These are phyloP conservation scores for Zaprionus gabonicus DNA, from an alignment of 1,140 invertebrate genomes.

Conservation along the genomic window DNA sequence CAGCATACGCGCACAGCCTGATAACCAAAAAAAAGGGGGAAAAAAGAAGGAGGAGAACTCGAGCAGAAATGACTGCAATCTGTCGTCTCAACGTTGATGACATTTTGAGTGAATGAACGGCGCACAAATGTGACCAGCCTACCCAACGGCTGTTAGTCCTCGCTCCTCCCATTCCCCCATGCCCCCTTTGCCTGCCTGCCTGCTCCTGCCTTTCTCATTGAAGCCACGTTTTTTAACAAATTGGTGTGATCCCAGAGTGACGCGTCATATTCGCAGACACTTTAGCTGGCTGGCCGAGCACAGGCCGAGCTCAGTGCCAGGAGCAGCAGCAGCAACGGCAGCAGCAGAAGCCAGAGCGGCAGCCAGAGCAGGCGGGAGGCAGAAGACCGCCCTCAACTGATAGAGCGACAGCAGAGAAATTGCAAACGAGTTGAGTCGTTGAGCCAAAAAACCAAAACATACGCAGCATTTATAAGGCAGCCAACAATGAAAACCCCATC, in stretches of 20 bases:
- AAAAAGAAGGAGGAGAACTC: slow-evolving; percentile 42
- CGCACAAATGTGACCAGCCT: slow-evolving; percentile 65
- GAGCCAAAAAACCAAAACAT: slow-evolving; percentile 82
- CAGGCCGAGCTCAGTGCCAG: slow-evolving; percentile 8
- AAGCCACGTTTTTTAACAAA: slow-evolving; percentile 73
- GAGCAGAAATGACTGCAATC: slow-evolving; percentile 79
- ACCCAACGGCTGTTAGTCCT: slow-evolving; percentile 32
- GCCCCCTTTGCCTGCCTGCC: neutral
- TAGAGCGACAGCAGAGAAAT: slow-evolving; percentile 80
- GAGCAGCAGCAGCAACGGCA: slow-evolving; percentile 7
- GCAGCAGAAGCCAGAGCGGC: neutral
- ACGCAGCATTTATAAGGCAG: slow-evolving; percentile 81
- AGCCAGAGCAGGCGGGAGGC: neutral
- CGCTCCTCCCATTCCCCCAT: neutral
- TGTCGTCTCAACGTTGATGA: slow-evolving; percentile 81
- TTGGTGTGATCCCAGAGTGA: slow-evolving; percentile 80
- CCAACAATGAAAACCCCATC: slow-evolving; percentile 61
- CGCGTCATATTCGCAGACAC: slow-evolving; percentile 81
- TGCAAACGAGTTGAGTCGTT: slow-evolving; percentile 81
- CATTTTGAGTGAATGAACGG: slow-evolving; percentile 82
- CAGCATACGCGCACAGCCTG: slow-evolving; percentile 54
- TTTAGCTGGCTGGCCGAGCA: slow-evolving; percentile 68
- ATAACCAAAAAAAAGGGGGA: slow-evolving; percentile 55
- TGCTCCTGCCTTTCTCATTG: slow-evolving; percentile 4
- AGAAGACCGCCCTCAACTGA: slow-evolving; percentile 45